Conservation (phyloP, 2,888 invertebrate species). For the Notodonta dromedarius region DNA sequence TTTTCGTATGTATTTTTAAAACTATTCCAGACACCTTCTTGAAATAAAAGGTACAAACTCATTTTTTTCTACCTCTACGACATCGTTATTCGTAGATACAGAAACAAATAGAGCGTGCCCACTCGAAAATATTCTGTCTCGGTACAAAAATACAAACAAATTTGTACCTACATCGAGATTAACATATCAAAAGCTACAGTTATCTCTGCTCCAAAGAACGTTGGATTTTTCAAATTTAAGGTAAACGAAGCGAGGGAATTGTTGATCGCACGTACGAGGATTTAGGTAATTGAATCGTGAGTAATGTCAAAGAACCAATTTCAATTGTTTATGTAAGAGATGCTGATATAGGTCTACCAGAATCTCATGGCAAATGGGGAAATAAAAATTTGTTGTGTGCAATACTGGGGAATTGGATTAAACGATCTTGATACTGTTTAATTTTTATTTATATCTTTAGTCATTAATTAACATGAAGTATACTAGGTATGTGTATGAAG, state of each 20-base stretch:
- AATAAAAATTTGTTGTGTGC: no score
- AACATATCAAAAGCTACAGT: slow-evolving; percentile 5
- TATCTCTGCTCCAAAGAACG: slow-evolving; percentile 5
- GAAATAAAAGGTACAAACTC: neutral
- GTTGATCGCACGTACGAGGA: neutral
- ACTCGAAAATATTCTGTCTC: slow-evolving; percentile 2
- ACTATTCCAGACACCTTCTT: no score
- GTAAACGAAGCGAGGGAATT: slow-evolving; percentile 4
- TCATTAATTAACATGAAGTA: no score
- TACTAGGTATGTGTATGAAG: no score
- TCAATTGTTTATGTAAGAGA: neutral
- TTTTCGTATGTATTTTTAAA: no score
- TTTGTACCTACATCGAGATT: slow-evolving; percentile 2
- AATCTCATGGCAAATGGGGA: no score
- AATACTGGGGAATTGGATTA: no score
- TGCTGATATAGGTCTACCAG: no score
- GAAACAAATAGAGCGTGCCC: neutral
- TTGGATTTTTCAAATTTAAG: slow-evolving; percentile 5
- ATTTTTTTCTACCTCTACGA: neutral
- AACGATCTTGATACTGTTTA: no score
- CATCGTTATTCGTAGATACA: neutral
- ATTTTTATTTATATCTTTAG: no score
- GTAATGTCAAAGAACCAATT: neutral
- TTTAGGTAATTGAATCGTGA: neutral
- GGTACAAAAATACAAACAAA: slow-evolving; percentile 1